Evolutionary conservation across 2,888 invertebrate species (phyloP), one percentile per base, ranked within the genome.

Genomic region (Phalangium opilio): DNA sequence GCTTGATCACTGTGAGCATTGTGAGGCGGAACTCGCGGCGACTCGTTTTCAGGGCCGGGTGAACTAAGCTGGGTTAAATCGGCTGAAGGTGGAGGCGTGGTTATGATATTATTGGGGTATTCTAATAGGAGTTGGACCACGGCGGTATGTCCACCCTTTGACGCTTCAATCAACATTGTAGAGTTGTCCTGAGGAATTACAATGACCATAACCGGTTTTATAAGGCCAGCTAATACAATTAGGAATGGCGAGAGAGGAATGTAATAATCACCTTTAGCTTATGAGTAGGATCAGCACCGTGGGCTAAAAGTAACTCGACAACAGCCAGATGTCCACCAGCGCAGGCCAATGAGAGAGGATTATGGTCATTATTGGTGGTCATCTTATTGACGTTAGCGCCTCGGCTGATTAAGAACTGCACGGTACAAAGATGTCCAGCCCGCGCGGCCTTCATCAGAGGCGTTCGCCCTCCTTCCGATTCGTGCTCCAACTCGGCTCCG

Each of bases 371-470:
- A 67, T 83, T 84, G 51, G 85, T 84, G 14, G 69, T 66, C 70
- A 84, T 81, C 55, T 79, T 75, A 62, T 86, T 83, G n/a, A 85
- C 81, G 66, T 84, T 79, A 17, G 84, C 85, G 53, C 78, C 78
- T 66, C 89, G 86, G 48, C 80, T 78, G 57, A 95, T 81, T 52
- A 98, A 79, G 72, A 89, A 93, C 73, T 91, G 86, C 58, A 95
- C 93, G 55, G 95, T 91, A 69, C 89, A 89, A 46, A 87, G 71
- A 68, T 96, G 93, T 1, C 96, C 96, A 14, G 93, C 90, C 57
- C 95, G 78, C 58, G 91, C 90, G 20, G 96, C 95, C 71, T 95
- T 96, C 96, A 98, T 96, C 62, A 98, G 71, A 42, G 96, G 93
- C 54, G 96, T 98, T 60, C 93, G 76, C 4, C 95, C 95, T 52